Evolutionary conservation across 2,113 vertebrate genomes (phyloP), one percentile per base, ranked within the genome.

Genomic region (Manacus vitellinus): DNA sequence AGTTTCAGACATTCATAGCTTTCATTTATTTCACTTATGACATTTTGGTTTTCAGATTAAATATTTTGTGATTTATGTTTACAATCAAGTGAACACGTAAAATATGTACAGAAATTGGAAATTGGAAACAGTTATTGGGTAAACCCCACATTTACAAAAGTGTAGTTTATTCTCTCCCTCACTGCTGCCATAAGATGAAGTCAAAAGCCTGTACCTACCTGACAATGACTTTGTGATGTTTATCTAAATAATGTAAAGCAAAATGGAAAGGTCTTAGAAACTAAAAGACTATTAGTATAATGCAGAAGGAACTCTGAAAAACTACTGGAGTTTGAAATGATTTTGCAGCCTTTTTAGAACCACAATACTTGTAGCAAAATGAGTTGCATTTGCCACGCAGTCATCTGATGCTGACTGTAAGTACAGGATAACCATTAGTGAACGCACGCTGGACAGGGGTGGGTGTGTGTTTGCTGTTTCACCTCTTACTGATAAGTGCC

Each of bases 141-240:
- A 43, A 20, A 52, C 6, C 8, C 39, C 86, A 47, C 3, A 59
- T 59, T 91, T 86, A 30, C 16, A 23, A 27, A 80, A 78, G 14
- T 59, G 91, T 68, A 59, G 7, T 20, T 35, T 89, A 30, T 85
- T 83, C 31, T 71, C n/a, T 71, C 22, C 9, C 25, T 62, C 44
- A 18, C 4, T 37, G 15, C 14, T 58, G 13, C 10, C 58, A n/a
- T 13, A 23, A 59, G 9, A 31, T 0, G 0, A 47, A 63, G 14
- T 46, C 47, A 77, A 81, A 95, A 92, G 9, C 20, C 24, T 77
- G 62, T 66, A 20, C 37, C 27, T 55, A 24, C 9, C 14, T 86
- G 17, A 21, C 18, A 80, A 74, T 65, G 6, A 9, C 27, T 71
- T 52, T 44, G 10, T 61, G 67, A 91, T 46, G 20, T 66, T 93